Base-by-base conservation (phyloP, 2,797 vertebrate species). In the Dendrocincla fuliginosa region DNA sequence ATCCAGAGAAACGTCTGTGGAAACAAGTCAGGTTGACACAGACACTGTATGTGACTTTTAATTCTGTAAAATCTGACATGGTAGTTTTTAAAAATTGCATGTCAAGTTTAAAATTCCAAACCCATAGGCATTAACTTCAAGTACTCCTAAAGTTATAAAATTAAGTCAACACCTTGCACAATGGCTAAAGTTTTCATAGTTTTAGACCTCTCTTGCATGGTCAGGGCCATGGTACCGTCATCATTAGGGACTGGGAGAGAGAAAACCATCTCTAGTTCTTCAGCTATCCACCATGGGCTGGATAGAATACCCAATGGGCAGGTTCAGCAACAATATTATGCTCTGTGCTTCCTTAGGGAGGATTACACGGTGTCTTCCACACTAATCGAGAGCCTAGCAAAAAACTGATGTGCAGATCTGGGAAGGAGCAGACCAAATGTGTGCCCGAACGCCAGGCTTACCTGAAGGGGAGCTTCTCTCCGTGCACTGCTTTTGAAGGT, bases 401-500 rank as follows among this genome's bases (percentile, higher is more conserved):
- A 35, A 16, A 56, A 60, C 13, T 39, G 47, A 61, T 4, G 16
- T 32, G 42, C 7, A 8, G 41, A 9, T 23, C 71, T 46, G 61
- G 10, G 19, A 67, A 50, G 19, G 9, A 57, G 17, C 2, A 0
- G 2, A 76, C 49, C 9, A 41, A 22, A n/a, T 0, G 0, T 0
- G 6, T 20, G 17, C 20, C 52, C 0, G 0, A 5, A 52, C 0
- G 0, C 25, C 13, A 46, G 52, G 65, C 97, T 84, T 98, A 98
- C 98, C 98, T 98, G 97, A 20, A 0, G 18, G 6, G 10, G 50
- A 3, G 19, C 69, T 84, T 86, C 91, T 94, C 30, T 97, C 97
- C 75, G 81, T 5, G 57, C 86, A 94, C 75, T 84, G 89, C 87
- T 97, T 98, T 80, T 97, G 96, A 49, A 97, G 92, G 68, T 97